These are phyloP conservation scores for Bovichtus variegatus DNA, from an alignment of 2,797 vertebrate genomes.

Conservation along the genomic window DNA sequence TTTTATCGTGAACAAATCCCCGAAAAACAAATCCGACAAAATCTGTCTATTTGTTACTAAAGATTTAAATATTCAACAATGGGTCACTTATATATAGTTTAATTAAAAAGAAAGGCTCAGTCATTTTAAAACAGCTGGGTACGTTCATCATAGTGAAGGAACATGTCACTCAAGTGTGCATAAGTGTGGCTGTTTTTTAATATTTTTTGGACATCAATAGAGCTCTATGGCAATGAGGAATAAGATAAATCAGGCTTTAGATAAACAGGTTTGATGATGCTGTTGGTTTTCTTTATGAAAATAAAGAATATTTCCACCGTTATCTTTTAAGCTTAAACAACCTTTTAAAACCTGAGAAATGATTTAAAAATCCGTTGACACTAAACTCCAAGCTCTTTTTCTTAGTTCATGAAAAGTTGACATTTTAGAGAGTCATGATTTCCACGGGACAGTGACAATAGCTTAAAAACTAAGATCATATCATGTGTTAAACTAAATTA, in stretches of 20 bases:
- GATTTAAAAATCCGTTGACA: background rate
- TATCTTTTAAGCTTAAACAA: background rate
- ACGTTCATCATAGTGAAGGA: background rate
- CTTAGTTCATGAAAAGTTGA: background rate
- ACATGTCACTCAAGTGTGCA: background rate
- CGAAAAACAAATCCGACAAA: background rate
- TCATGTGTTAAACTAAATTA: background rate
- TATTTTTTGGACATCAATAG: background rate
- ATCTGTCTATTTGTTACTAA: background rate
- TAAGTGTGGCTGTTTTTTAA: background rate
- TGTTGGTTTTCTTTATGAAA: background rate
- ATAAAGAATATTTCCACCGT: background rate
- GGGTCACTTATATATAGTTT: background rate
- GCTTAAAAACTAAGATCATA: background rate
- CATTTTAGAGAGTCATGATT: background rate
- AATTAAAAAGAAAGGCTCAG: background rate
- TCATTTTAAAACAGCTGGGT: background rate
- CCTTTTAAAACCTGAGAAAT: background rate
- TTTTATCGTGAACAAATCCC: background rate
- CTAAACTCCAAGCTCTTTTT: background rate
- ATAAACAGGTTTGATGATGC: background rate
- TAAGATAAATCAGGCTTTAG: background rate
- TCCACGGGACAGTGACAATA: background rate
- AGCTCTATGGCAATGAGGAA: background rate
- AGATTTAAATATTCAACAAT: background rate